Evolutionary conservation across 2,797 vertebrate genomes (phyloP).

Genomic region (Microcaecilia unicolor): DNA sequence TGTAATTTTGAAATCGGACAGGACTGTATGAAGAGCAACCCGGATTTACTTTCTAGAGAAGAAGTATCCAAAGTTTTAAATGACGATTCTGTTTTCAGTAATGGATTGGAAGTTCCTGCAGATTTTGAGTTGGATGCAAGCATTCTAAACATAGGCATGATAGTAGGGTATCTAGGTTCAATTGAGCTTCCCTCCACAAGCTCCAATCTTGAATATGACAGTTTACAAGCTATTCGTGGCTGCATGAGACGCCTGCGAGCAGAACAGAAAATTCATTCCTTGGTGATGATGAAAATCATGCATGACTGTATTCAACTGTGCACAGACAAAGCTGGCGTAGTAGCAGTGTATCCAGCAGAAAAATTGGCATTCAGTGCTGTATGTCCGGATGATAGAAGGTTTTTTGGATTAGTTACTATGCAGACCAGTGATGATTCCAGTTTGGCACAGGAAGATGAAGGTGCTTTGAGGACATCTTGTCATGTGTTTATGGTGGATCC

Average conservation of each 20-base stretch:
- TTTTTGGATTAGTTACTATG: constrained; percentile 96
- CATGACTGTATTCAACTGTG: constrained; percentile 88
- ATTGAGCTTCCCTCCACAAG: constrained; percentile 88
- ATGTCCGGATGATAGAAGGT: constrained; percentile 86
- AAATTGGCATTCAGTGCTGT: constrained; percentile 94
- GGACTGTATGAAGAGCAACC: constrained; percentile 42
- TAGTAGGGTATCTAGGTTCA: constrained; percentile 94
- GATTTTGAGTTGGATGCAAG: constrained; percentile 71
- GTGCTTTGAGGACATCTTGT: constrained; percentile 81
- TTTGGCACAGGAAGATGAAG: constrained; percentile 66
- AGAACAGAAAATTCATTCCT: constrained; percentile 88
- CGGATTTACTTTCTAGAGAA: constrained; percentile 66
- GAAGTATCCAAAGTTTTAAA: constrained; percentile 64
- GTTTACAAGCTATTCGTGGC: constrained; percentile 90
- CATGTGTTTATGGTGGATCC: constrained; percentile 97
- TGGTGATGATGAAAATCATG: constrained; percentile 92
- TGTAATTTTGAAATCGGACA: constrained; percentile 54
- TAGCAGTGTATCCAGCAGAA: constrained; percentile 90
- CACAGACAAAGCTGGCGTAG: constrained; percentile 67
- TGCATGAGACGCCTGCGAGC: constrained; percentile 94
- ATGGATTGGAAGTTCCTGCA: constrained; percentile 50
- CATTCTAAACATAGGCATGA: constrained; percentile 93
- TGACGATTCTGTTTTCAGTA: constrained; percentile 73
- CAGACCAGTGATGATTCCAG: constrained; percentile 71
- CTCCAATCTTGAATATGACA: constrained; percentile 81